Base-by-base conservation (phyloP, 1,140 invertebrate species). In the Andricus grossulariae region DNA sequence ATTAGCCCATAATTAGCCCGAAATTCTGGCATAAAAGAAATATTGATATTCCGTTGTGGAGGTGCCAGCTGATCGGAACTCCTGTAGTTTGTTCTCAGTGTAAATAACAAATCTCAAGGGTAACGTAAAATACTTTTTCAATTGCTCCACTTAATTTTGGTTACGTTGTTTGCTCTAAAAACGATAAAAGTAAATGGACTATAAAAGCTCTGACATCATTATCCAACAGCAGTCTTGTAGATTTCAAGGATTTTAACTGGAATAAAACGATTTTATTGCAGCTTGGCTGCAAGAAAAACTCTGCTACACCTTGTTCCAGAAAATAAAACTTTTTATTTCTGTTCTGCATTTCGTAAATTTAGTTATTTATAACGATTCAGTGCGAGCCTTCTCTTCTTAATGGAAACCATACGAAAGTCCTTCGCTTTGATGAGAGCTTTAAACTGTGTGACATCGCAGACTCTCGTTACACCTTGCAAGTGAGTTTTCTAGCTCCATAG, bases 401-500 rank as follows among this genome's bases (percentile, higher is more conserved):
- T 66, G 60, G 25, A 66, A 66, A 66, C 60, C 39, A 13, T 15
- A 8, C 15, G 21, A 32, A 15, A 32, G 57, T 60, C 21, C 21
- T 60, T 57, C 18, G 8, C 10, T 57, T 13, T 32, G 57, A 39
- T 16, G 12, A 66, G 60, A 66, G 60, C 32, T 16, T 66, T 66
- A 66, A 66, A 66, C 60, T 66, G 60, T 66, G 39, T 66, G 60
- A n/a, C 60, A 66, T 66, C 60, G 60, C 60, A 39, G 60, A 39
- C 32, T 66, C 60, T 66, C 39, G 60, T 66, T 45, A 66, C 60
- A 66, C 45, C 60, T 66, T 66, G 60, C 60, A 32, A 66, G 60
- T 21, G 60, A 16, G 60, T 66, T 39, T 66, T 66, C 57, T 66
- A 66, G 57, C 57, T 32, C 57, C 60, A 32, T 66, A 66, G 15